Evolutionary conservation across 2,797 vertebrate genomes (phyloP), one percentile per base, ranked within the genome.

Genomic region (Sparidentex hasta): DNA sequence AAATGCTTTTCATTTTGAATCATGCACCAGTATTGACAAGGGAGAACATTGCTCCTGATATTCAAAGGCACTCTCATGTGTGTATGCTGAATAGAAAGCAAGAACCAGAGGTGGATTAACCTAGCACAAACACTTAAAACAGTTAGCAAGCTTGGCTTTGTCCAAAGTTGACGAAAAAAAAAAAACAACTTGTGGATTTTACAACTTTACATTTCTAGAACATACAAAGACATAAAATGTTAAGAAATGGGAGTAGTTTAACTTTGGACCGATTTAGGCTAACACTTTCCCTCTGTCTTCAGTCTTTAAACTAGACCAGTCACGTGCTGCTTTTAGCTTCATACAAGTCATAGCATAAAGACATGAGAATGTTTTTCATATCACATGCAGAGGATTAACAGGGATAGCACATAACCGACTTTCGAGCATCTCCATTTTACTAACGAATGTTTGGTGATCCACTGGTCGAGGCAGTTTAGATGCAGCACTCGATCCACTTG

Each of bases 1-100:
- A 80, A 82, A 69, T 69, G 23, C 11, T 51, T 29, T 56, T 66
- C 23, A 47, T 74, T 83, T 70, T 29, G 11, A 71, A 46, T 47
- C 54, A 41, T 33, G 38, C 11, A 43, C 8, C 43, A 21, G n/a
- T 44, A 52, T n/a, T 63, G 52, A 56, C 11, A 41, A 50, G 41
- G 47, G 13, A 21, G 41, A 75, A 55, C 41, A 50, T 48, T 58
- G 46, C 2, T n/a, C 23, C 9, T 47, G 54, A 38, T 46, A 67
- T 12, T 54, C 16, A 43, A 67, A 29, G 25, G 5, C 8, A 17
- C 25, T 61, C 17, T 33, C 50, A 25, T 43, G 5, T 29, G 4
- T 43, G 8, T 7, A 0, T 27, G 18, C 12, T n/a, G 4, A 29
- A 33, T 3, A 54, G 29, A 55, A 63, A 50, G 25, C 66, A 29